Conservation (phyloP, 2,113 vertebrate genomes). For the Chunga burmeisteri region DNA sequence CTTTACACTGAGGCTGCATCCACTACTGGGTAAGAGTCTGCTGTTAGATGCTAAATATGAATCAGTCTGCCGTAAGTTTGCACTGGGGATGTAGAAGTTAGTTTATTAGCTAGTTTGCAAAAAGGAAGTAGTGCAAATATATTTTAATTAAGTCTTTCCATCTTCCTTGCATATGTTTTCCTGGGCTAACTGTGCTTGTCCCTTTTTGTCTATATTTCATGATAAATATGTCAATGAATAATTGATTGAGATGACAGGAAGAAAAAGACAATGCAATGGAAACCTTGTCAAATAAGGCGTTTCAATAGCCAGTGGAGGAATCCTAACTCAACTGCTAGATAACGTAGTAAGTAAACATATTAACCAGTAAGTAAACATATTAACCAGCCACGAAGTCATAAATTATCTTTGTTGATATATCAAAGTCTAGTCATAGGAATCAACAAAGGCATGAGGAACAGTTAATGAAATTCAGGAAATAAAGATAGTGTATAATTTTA, state of each 20-base stretch:
- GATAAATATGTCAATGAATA: slow-evolving; percentile 3
- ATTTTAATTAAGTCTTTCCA: neutral
- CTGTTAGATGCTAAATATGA: neutral
- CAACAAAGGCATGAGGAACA: neutral
- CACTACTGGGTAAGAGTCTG: neutral
- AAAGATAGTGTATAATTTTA: neutral
- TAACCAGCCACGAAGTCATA: neutral
- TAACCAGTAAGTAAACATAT: slow-evolving; percentile 18
- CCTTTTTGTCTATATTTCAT: neutral
- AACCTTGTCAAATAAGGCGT: neutral
- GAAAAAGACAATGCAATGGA: neutral
- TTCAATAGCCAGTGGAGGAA: neutral
- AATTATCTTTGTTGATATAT: neutral
- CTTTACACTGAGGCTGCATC: neutral
- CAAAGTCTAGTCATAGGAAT: neutral
- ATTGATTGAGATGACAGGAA: neutral
- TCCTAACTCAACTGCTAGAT: slow-evolving; percentile 27
- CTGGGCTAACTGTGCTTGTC: neutral
- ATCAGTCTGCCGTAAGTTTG: neutral
- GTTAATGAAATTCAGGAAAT: neutral
- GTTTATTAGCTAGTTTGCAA: neutral
- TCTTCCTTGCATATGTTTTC: neutral
- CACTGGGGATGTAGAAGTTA: neutral
- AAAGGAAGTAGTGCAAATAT: neutral
- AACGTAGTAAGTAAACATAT: slow-evolving; percentile 9